phyloP scores from a whole-genome alignment of 2,888 invertebrate genomes.

The Noctua comes region DNA sequence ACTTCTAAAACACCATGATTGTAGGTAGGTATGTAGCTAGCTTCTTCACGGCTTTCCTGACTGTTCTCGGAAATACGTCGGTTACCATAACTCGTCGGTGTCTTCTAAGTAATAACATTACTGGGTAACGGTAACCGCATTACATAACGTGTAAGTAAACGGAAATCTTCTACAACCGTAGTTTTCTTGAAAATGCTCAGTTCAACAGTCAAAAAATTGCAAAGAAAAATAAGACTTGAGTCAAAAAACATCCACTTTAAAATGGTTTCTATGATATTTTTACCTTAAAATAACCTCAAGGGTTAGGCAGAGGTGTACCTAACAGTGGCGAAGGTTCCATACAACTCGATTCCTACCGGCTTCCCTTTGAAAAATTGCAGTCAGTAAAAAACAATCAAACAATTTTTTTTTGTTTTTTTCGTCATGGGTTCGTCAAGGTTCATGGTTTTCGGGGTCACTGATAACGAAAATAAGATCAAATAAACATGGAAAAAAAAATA shows the following conservation, averaged over 20 bases:
- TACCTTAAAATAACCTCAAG: neutral
- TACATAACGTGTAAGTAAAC: slow-evolving; percentile 41
- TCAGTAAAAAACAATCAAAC: no score
- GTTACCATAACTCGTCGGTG: slow-evolving; percentile 37
- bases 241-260: neutral
- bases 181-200: neutral
- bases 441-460: no score
- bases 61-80: slow-evolving; percentile 47
- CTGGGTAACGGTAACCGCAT: slow-evolving; percentile 39
- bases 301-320: no score
- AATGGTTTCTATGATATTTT: neutral
- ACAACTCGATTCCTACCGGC: no score
- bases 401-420: no score
- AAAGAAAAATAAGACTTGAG: neutral
- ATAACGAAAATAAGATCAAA: no score
- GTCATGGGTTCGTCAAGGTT: no score
- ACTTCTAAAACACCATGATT: neutral
- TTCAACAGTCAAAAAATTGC: neutral
- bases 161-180: slow-evolving; percentile 1
- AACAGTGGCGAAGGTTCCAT: no score
- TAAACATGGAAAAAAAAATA: no score
- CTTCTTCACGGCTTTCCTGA: slow-evolving; percentile 18
- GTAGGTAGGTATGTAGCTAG: neutral
- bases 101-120: slow-evolving; percentile 57
- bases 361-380: no score